A percentile compares a stretch with the other conserved stretches of the same genome.
These are phyloP conservation scores for Falco concolor DNA, from an alignment of 2,797 vertebrate species.

Conservation along the genomic window DNA sequence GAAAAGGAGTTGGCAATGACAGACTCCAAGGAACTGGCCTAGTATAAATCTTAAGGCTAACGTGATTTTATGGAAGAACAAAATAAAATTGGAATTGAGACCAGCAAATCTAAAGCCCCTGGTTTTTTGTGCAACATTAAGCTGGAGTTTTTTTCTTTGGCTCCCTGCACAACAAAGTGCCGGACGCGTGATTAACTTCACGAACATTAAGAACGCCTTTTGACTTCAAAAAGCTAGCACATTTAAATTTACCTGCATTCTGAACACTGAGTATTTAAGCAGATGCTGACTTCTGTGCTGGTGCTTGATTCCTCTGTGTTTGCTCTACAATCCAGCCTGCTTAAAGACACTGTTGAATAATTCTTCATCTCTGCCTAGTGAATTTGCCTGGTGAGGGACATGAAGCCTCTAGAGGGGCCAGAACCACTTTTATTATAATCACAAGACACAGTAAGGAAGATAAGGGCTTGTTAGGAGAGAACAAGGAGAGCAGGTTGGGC, in stretches of 20 bases:
- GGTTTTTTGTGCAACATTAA: neutral
- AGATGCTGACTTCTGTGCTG: neutral
- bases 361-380: neutral
- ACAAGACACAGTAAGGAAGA: neutral
- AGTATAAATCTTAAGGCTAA: neutral
- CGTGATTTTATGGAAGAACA: neutral
- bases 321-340: neutral
- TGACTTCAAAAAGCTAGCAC: neutral
- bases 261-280: neutral
- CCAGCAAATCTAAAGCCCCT: neutral
- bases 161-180: neutral
- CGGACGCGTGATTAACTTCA: neutral
- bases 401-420: neutral
- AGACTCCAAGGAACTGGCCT: neutral
- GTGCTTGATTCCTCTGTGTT: neutral
- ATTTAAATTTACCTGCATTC: neutral
- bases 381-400: neutral
- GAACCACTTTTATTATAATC: neutral
- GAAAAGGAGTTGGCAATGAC: neutral
- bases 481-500: neutral
- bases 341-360: neutral
- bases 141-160: neutral
- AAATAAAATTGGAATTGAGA: neutral
- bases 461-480: neutral
- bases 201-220: neutral